Evolutionary conservation across 2,888 invertebrate species (phyloP).

Genomic region (Rhodophaea formosa): DNA sequence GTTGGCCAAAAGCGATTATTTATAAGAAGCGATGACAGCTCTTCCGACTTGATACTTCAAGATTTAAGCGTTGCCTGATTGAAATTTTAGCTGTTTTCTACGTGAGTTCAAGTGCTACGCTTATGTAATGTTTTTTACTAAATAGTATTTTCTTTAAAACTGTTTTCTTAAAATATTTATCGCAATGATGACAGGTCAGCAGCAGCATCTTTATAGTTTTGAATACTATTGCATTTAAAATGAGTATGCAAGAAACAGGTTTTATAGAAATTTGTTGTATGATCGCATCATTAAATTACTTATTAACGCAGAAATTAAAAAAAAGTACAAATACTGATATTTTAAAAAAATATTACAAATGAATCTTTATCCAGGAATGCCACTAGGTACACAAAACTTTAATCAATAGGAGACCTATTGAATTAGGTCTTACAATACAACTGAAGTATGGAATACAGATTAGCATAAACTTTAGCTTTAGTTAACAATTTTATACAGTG

Average conservation of each 20-base stretch:
- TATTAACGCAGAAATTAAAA: too few relatives aligned
- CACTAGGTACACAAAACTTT: too few relatives aligned
- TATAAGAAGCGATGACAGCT: slow-evolving; percentile 68
- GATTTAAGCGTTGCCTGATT: slow-evolving; percentile 53
- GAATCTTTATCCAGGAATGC: too few relatives aligned
- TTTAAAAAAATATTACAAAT: too few relatives aligned
- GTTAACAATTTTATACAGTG: too few relatives aligned
- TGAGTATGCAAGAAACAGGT: neutral
- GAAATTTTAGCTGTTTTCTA: slow-evolving; percentile 45
- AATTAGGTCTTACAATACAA: too few relatives aligned
- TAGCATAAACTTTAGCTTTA: too few relatives aligned
- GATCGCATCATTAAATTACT: too few relatives aligned
- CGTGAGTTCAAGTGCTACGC: slow-evolving; percentile 14
- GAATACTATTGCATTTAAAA: neutral
- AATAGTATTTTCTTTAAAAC: neutral
- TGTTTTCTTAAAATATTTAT: neutral
- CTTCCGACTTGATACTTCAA: slow-evolving; percentile 65
- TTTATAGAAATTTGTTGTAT: too few relatives aligned
- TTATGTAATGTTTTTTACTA: slow-evolving; percentile 14
- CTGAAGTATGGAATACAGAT: too few relatives aligned
- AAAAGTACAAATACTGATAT: too few relatives aligned
- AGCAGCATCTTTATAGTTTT: neutral
- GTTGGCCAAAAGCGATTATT: slow-evolving; percentile 69
- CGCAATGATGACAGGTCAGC: neutral
- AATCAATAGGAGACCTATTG: too few relatives aligned